These are phyloP conservation scores for Delia radicum DNA, from an alignment of 1,140 invertebrate genomes.

Conservation along the genomic window DNA sequence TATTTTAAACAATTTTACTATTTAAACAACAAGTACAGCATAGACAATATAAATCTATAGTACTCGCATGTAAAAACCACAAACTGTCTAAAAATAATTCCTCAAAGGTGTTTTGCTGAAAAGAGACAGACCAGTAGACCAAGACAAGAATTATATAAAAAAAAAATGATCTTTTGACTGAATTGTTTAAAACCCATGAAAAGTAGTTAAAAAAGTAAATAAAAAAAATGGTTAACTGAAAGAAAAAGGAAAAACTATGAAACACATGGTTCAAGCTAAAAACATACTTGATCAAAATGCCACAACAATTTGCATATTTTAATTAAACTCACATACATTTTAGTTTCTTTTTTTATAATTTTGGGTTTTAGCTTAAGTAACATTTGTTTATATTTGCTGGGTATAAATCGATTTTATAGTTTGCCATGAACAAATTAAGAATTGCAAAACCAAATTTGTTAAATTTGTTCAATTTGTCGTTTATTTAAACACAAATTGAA, in stretches of 20 bases:
- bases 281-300: constrained; percentile 54
- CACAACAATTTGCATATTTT: constrained; percentile 56
- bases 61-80: neutral
- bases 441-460: too few relatives aligned
- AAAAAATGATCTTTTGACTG: too few relatives aligned
- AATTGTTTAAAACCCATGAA: neutral
- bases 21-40: neutral
- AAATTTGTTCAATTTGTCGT: too few relatives aligned
- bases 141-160: neutral
- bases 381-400: too few relatives aligned
- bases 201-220: neutral
- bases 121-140: neutral
- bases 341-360: neutral
- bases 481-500: too few relatives aligned
- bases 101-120: neutral
- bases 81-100: neutral
- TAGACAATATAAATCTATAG: neutral
- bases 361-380: neutral
- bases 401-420: too few relatives aligned
- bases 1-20: neutral
- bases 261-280: neutral
- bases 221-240: too few relatives aligned
- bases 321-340: constrained; percentile 45
- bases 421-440: too few relatives aligned
- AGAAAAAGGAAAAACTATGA: neutral